Evolutionary conservation across 2,797 vertebrate species (phyloP), one percentile per base, ranked within the genome.

Genomic region (Pristis pectinata): DNA sequence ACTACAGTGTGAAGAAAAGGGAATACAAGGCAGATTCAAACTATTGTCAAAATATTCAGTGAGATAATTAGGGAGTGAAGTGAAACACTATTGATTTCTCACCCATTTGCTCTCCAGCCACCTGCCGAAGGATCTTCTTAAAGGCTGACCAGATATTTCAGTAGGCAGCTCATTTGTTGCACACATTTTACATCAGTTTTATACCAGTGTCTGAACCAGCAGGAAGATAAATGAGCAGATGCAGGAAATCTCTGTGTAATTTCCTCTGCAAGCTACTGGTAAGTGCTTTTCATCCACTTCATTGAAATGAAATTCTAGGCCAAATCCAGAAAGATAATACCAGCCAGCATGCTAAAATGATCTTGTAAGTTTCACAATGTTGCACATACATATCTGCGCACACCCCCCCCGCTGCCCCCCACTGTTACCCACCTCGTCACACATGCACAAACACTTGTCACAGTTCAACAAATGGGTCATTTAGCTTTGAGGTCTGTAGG

Each of bases 361-460:
- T 94, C 70, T 53, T 94, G 70, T 53, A 94, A 76, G 53, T 30
- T 94, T 74, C 44, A 30, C 44, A 94, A 94, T 56, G 27, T 56
- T 24, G 34, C 5, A 34, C 44, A 34, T 44, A 34, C 44, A 34
- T 44, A 44, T 37, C 4, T 34, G 24, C n/a, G 37, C 56, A 13
- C 13, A 44, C 34, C 9, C 15, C 56, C 34, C 41, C 24, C 10
- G 53, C 9, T 5, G 27, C 27, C 0, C 22, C 59, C 3, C 17
- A 6, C n/a, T 37, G 22, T n/a, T 11, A 72, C 77, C 11, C 8
- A 77, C 83, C 30, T 30, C 53, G 30, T 0, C 53, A 59, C 15
- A 24, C 56, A 93, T 41, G 49, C 37, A 93, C 37, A 70, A 4
- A 34, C 22, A 41, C 27, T 34, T 24, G 3, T 13, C 64, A 93